Conservation (phyloP, 2,113 vertebrate species). For the Heptranchias perlo region DNA sequence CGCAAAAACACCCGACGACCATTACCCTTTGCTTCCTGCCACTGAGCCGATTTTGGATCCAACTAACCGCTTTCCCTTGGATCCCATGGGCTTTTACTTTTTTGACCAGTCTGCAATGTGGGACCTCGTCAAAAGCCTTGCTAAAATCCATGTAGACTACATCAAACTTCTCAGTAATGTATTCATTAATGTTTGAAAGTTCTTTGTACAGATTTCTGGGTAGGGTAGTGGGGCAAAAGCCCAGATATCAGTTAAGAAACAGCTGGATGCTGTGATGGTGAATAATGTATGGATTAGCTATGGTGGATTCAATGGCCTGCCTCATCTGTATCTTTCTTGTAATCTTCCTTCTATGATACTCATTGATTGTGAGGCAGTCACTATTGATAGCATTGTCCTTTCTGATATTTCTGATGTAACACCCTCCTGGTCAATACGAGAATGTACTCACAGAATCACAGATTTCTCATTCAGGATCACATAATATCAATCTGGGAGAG, state of each 20-base stretch:
- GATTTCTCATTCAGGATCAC: not conserved
- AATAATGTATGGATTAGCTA: too few species aligned
- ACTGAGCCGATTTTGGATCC: too few species aligned
- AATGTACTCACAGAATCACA: not conserved
- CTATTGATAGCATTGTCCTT: not conserved
- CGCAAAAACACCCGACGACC: too few species aligned
- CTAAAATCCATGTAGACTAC: too few species aligned
- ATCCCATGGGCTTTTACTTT: too few species aligned
- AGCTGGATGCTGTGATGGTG: not conserved
- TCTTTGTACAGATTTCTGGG: not conserved
- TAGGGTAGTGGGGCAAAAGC: not conserved
- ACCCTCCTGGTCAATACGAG: not conserved
- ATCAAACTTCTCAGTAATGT: not conserved
- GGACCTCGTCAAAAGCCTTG: too few species aligned
- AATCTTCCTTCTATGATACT: not conserved
- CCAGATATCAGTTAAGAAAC: not conserved
- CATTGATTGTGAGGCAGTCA: not conserved
- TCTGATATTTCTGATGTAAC: not conserved
- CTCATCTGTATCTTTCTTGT: not conserved
- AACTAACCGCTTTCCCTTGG: too few species aligned
- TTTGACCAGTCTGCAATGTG: too few species aligned
- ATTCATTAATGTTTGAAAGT: not conserved
- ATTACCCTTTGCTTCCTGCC: too few species aligned
- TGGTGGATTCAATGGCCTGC: not conserved
- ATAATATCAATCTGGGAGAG: not conserved